These are phyloP conservation scores for Trogon melanurus DNA, from an alignment of 2,113 vertebrate species.

Conservation along the genomic window DNA sequence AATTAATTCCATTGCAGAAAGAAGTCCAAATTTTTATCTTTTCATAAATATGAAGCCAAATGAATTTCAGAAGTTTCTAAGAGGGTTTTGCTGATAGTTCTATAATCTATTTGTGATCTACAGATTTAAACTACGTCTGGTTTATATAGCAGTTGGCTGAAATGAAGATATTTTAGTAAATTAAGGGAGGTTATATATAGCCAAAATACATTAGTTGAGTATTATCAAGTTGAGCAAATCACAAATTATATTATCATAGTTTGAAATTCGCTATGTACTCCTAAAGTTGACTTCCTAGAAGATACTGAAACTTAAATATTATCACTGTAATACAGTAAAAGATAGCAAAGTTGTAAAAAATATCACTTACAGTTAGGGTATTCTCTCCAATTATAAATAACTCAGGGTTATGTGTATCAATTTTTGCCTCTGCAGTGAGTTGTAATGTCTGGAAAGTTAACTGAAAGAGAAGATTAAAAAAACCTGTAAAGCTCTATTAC, in stretches of 20 bases:
- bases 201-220: not conserved
- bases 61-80: not conserved
- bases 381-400: constrained; percentile 82
- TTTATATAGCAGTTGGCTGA: not conserved
- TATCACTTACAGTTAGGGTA: constrained; percentile 76
- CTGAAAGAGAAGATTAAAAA: constrained; percentile 70
- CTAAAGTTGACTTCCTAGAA: not conserved
- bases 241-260: not conserved
- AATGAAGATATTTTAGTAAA: not conserved
- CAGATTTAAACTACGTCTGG: not conserved
- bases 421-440: constrained; percentile 77
- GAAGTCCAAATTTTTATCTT: not conserved
- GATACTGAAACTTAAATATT: not conserved
- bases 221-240: not conserved
- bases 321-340: not conserved
- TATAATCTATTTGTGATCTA: not conserved
- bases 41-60: not conserved
- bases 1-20: not conserved
- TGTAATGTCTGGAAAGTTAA: constrained; percentile 83
- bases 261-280: not conserved
- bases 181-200: not conserved
- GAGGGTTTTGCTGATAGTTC: not conserved
- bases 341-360: not conserved
- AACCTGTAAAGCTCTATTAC: not conserved
- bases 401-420: constrained; percentile 81